Conservation (phyloP, 1,140 invertebrate species). For the Aplysia californica region DNA sequence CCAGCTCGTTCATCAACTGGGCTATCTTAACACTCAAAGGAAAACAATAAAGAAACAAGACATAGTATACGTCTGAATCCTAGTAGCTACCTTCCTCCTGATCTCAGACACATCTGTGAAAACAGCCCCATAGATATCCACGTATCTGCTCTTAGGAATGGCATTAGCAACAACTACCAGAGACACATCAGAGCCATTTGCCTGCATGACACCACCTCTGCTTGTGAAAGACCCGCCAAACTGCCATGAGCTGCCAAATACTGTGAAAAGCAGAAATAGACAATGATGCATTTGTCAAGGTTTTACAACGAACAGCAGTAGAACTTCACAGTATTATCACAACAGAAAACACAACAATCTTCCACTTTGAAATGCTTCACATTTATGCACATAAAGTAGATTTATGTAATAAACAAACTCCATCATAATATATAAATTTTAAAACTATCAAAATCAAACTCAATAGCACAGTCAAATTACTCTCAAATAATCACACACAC, state of each 20-base stretch:
- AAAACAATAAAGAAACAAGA: background rate
- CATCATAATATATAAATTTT: no score
- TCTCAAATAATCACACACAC: no score
- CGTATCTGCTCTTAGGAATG: background rate
- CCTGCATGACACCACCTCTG: slow-evolving; percentile 11
- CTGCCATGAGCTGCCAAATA: slow-evolving; percentile 23
- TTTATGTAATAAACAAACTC: no score
- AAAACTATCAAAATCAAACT: no score
- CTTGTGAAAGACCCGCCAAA: slow-evolving; percentile 21
- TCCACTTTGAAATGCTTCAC: background rate
- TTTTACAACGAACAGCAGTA: no score
- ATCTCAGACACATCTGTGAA: slow-evolving; percentile 23
- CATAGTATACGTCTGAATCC: no score
- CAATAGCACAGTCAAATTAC: no score
- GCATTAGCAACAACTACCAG: slow-evolving; percentile 10
- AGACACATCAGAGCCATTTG: slow-evolving; percentile 12
- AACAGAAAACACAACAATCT: background rate
- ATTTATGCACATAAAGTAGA: no score
- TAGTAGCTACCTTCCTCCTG: slow-evolving; percentile 15
- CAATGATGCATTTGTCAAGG: no score
- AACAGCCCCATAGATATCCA: slow-evolving; percentile 16
- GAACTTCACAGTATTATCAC: no score
- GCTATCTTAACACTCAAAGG: no score
- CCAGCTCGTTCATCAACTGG: no score
- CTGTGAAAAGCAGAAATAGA: background rate